Percentiles rank a stretch among this genome's conserved stretches.
These are phyloP conservation scores for Diadumene lineata DNA, from an alignment of 92 coral and sea anemone species.

Conservation along the genomic window DNA sequence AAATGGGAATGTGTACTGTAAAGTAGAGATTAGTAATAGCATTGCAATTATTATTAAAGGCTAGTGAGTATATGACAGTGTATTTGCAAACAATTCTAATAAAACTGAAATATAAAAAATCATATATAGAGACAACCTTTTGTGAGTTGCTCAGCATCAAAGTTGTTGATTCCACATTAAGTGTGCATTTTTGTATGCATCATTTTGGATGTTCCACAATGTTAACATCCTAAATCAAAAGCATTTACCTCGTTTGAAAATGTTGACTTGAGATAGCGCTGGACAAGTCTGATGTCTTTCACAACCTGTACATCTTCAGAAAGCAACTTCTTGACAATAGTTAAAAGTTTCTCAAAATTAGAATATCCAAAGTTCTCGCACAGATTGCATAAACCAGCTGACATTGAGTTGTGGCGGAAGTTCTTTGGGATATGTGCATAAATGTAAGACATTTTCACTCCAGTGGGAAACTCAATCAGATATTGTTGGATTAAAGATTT, in stretches of 20 bases:
- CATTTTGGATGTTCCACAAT: neutral
- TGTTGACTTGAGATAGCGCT: constrained; percentile 49
- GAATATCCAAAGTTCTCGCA: constrained; percentile 33
- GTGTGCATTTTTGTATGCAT: neutral
- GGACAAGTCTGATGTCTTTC: constrained; percentile 28
- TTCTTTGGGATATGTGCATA: constrained; percentile 27
- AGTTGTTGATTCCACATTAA: neutral
- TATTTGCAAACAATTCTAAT: neutral
- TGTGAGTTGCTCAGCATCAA: neutral
- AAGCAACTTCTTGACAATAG: neutral
- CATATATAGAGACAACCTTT: neutral
- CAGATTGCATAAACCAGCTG: constrained; percentile 40
- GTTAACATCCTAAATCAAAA: constrained; percentile 11
- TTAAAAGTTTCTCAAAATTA: constrained; percentile 30
- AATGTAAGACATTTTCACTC: constrained; percentile 21
- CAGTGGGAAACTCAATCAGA: constrained; percentile 20
- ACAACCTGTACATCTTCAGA: constrained; percentile 20
- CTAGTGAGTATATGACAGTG: neutral
- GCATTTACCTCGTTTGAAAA: constrained; percentile 44
- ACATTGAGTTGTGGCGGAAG: constrained; percentile 22
- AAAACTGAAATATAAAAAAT: neutral
- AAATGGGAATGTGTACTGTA: neutral
- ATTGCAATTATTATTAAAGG: neutral
- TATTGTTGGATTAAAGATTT: constrained; percentile 10
- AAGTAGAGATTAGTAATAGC: neutral